Percentiles rank a stretch among this genome's conserved stretches.
These are phyloP conservation scores for Spodoptera littoralis DNA, from an alignment of 2,888 invertebrate genomes.

Conservation along the genomic window DNA sequence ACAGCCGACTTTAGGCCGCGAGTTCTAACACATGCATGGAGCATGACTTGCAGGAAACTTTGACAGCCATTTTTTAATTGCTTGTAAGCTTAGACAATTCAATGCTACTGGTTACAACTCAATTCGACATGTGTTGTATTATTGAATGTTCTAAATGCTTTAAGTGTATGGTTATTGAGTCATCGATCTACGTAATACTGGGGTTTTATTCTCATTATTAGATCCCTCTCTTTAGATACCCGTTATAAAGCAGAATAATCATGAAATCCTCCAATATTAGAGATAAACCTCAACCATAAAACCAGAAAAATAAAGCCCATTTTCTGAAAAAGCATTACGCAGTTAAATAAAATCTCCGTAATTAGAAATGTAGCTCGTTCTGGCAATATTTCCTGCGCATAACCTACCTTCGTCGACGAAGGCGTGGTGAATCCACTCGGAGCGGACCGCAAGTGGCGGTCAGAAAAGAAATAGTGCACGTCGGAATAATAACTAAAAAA, in stretches of 20 bases:
- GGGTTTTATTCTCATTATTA: slow-evolving; percentile 16
- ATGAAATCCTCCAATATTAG: slow-evolving; percentile 26
- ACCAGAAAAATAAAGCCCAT: slow-evolving; percentile 31
- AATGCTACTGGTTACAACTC: slow-evolving; percentile 62
- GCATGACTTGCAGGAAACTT: slow-evolving; percentile 77
- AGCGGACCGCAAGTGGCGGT: slow-evolving; percentile 68
- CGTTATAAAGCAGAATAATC: slow-evolving; percentile 34
- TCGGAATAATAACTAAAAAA: slow-evolving; percentile 84
- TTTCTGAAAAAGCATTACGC: slow-evolving; percentile 36
- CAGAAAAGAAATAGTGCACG: slow-evolving; percentile 84
- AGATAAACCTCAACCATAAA: slow-evolving; percentile 17
- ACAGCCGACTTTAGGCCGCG: slow-evolving; percentile 67
- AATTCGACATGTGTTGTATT: slow-evolving; percentile 45
- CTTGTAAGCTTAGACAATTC: slow-evolving; percentile 75
- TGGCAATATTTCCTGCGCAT: slow-evolving; percentile 51
- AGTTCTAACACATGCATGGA: slow-evolving; percentile 76
- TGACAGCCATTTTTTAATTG: slow-evolving; percentile 84
- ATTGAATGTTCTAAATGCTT: slow-evolving; percentile 21
- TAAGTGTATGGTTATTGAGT: slow-evolving; percentile 15
- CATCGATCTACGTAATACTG: slow-evolving; percentile 19
- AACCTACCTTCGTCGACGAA: slow-evolving; percentile 56
- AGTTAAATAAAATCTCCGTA: slow-evolving; percentile 54
- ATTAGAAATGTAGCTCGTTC: slow-evolving; percentile 54
- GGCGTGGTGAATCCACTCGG: slow-evolving; percentile 55
- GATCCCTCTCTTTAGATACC: slow-evolving; percentile 13